Evolutionary conservation across 2,113 vertebrate species (phyloP).

Genomic region (Myrmecobius fasciatus): DNA sequence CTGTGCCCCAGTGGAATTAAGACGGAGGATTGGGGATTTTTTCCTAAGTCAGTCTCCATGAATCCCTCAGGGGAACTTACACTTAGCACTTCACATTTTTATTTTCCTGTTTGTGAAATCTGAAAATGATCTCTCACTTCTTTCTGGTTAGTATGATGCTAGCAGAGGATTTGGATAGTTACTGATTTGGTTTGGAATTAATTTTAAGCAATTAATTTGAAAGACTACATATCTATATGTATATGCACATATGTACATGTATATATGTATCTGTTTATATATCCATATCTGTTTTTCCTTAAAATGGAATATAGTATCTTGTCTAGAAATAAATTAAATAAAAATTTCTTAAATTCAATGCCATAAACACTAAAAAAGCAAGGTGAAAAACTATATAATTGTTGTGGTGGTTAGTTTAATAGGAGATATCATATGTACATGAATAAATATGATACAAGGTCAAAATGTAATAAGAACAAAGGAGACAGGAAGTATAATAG

Average conservation of each 20-base stretch:
- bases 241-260: not conserved
- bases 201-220: not conserved
- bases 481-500: not conserved
- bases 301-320: not conserved
- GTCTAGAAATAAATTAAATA: not conserved
- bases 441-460: not conserved
- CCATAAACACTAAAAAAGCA: not conserved
- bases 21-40: rapidly evolving
- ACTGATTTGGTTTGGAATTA: rapidly evolving
- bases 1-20: rapidly evolving
- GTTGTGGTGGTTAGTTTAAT: not conserved
- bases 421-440: not conserved
- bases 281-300: not conserved
- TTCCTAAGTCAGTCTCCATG: not conserved
- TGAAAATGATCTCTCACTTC: not conserved
- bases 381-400: not conserved
- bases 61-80: not conserved
- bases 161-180: rapidly evolving
- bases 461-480: not conserved
- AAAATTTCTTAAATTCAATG: not conserved
- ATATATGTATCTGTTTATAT: not conserved
- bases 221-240: not conserved
- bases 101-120: not conserved
- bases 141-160: not conserved
- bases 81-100: rapidly evolving